phyloP scores from a whole-genome alignment of 2,113 vertebrate genomes.

The Dolichotis patagonum region DNA sequence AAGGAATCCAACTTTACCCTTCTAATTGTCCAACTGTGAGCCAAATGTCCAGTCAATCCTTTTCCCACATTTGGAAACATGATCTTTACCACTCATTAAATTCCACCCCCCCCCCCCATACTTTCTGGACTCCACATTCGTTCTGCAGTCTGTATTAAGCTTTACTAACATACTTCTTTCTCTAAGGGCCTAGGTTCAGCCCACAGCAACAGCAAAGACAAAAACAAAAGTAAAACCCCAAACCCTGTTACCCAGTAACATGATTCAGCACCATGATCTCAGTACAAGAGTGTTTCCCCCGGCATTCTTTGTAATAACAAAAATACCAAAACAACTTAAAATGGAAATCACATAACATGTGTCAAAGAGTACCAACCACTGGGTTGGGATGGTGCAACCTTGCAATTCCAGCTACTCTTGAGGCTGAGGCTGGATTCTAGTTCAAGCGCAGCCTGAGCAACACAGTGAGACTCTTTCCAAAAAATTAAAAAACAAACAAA shows the following conservation, averaged over 20 bases:
- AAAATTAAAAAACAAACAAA: background rate
- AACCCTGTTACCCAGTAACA: background rate
- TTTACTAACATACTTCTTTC: slow-evolving; percentile 11
- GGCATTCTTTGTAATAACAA: background rate
- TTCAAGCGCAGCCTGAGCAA: background rate
- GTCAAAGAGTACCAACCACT: background rate
- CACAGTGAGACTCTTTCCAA: background rate
- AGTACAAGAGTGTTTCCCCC: background rate
- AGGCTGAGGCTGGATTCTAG: background rate
- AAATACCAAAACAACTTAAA: slow-evolving; percentile 48
- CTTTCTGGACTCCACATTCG: background rate
- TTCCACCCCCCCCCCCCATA: background rate
- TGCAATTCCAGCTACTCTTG: background rate
- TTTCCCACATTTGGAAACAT: slow-evolving; percentile 32
- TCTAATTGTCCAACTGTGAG: background rate
- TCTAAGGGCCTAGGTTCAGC: background rate
- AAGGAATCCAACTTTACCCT: slow-evolving; percentile 28
- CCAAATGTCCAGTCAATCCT: background rate
- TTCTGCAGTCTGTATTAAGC: background rate
- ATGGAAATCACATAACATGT: slow-evolving; percentile 11
- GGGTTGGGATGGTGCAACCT: background rate
- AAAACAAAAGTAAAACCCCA: background rate
- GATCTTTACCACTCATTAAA: slow-evolving; percentile 19
- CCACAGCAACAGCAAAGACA: background rate
- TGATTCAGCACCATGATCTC: background rate